Conservation (phyloP, 2,797 vertebrate genomes). For the Strix occidentalis region DNA sequence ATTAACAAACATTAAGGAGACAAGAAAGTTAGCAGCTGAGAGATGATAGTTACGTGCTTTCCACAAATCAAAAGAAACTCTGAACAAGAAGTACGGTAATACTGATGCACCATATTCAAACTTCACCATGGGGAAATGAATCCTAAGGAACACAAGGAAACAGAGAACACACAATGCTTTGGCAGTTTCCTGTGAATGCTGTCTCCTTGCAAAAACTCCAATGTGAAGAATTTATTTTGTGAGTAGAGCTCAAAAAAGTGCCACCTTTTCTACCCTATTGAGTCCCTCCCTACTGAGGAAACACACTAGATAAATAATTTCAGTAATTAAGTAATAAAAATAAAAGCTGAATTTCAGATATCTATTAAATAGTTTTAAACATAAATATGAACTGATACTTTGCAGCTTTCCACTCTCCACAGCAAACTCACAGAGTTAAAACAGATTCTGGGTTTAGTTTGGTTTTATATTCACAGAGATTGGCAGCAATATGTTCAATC, state of each 20-base stretch:
- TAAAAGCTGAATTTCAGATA: background rate
- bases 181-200: background rate
- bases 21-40: background rate
- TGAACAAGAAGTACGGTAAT: background rate
- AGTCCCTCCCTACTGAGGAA: background rate
- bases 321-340: background rate
- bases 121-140: background rate
- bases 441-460: background rate
- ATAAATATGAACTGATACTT: background rate
- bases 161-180: background rate
- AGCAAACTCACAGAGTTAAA: background rate
- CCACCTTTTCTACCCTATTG: background rate
- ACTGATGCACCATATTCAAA: background rate
- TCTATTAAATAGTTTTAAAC: background rate
- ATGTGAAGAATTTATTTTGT: background rate
- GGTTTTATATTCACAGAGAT: background rate
- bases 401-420: background rate
- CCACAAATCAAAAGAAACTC: background rate
- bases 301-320: background rate
- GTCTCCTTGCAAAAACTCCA: background rate
- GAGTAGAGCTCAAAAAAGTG: background rate
- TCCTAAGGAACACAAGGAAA: background rate
- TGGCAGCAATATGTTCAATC: background rate
- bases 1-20: background rate
- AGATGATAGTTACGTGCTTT: background rate